Conservation (phyloP, 2,888 invertebrate genomes). For the Yponomeuta sedellus region DNA sequence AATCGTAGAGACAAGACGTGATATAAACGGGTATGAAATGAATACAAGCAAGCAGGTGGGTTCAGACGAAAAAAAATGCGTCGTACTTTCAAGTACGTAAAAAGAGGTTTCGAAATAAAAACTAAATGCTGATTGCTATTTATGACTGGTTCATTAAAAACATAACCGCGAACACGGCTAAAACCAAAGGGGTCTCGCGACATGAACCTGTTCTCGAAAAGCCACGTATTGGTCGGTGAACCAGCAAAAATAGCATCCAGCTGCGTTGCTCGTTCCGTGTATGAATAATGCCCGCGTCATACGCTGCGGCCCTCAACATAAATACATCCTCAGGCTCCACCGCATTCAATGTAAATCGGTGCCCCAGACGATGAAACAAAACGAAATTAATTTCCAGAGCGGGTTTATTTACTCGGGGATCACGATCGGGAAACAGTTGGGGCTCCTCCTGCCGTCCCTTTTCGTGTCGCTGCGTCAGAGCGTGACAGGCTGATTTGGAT, state of each 20-base stretch:
- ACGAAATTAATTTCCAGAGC: slow-evolving; percentile 73
- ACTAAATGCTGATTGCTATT: not conserved
- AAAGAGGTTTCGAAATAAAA: not conserved
- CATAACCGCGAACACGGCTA: not conserved
- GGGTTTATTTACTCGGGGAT: slow-evolving; percentile 57
- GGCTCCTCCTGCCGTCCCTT: slow-evolving; percentile 11
- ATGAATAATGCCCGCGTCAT: slow-evolving; percentile 74
- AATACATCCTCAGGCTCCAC: slow-evolving; percentile 65
- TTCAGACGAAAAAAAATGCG: not conserved
- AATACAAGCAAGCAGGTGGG: not conserved
- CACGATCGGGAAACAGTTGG: slow-evolving; percentile 8
- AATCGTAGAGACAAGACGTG: not conserved
- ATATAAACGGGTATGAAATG: not conserved
- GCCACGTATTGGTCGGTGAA: slow-evolving; percentile 42
- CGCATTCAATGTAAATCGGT: slow-evolving; percentile 75
- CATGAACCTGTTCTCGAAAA: slow-evolving; percentile 5
- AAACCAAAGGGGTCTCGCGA: not conserved
- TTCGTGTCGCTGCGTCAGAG: not conserved
- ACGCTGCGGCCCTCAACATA: slow-evolving; percentile 67
- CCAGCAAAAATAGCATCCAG: slow-evolving; percentile 69
- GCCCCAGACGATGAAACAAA: slow-evolving; percentile 73
- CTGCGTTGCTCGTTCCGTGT: slow-evolving; percentile 56
- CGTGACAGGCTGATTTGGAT: slow-evolving; percentile 11
- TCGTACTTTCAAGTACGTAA: not conserved
- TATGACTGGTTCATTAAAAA: not conserved